Evolutionary conservation across 2,888 invertebrate species (phyloP).

Genomic region (Cerastis rubricosa): DNA sequence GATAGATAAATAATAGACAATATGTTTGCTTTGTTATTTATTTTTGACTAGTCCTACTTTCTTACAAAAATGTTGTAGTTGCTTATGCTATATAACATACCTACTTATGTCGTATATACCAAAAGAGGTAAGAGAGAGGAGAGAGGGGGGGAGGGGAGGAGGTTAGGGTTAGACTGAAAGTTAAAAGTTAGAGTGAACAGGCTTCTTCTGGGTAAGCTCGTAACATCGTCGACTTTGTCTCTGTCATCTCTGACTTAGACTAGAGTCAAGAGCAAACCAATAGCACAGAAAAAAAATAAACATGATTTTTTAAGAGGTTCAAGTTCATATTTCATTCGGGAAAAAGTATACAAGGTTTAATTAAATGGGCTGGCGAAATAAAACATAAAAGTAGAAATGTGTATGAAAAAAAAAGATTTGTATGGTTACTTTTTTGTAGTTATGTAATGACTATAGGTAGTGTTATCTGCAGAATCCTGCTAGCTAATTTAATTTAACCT

Average conservation of each 20-base stretch:
- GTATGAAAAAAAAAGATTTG: neutral
- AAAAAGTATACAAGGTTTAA: neutral
- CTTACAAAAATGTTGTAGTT: conserved; percentile 26
- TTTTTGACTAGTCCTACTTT: conserved; percentile 63
- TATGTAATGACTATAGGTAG: neutral
- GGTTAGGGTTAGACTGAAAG: too few species aligned
- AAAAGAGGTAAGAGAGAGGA: too few species aligned
- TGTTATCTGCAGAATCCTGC: too few species aligned
- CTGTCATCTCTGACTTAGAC: too few species aligned
- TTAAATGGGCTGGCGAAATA: neutral
- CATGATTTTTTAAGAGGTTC: neutral
- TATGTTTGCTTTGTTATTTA: conserved; percentile 36
- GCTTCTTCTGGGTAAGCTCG: too few species aligned
- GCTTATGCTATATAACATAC: neutral
- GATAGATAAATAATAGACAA: conserved; percentile 33
- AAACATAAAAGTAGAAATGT: neutral
- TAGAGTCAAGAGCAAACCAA: too few species aligned
- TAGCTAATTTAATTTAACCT: neutral
- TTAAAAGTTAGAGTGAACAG: too few species aligned
- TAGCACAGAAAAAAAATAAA: too few species aligned
- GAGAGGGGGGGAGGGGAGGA: too few species aligned
- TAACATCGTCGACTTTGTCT: too few species aligned
- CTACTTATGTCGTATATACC: neutral
- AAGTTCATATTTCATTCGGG: neutral
- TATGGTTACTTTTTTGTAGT: neutral